phyloP scores from a whole-genome alignment of 2,888 invertebrate species.

The Parapristionchus giblindavisi region DNA sequence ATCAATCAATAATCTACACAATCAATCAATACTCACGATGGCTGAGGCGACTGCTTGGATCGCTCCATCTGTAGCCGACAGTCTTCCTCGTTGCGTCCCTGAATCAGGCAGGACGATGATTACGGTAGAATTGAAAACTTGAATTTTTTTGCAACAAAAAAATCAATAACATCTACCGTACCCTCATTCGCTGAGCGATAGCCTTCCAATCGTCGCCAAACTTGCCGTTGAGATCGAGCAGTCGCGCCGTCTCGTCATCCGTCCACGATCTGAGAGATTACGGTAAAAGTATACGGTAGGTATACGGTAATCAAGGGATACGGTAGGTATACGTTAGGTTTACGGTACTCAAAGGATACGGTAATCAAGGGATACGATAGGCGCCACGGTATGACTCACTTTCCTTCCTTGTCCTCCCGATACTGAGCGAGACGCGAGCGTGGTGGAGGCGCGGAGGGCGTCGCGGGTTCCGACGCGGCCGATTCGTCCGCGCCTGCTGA shows the following conservation, averaged over 20 bases:
- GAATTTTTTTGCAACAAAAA: neutral
- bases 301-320: too few relatives aligned
- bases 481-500: slow-evolving; percentile 3
- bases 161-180: neutral
- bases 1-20: too few relatives aligned
- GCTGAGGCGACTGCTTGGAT: slow-evolving; percentile 8
- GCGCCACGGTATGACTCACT: neutral
- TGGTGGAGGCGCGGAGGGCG: slow-evolving; percentile 2
- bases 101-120: too few relatives aligned
- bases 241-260: slow-evolving; percentile 32
- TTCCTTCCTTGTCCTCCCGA: slow-evolving; percentile 18
- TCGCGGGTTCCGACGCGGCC: neutral
- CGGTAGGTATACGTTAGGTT: too few relatives aligned
- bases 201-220: slow-evolving; percentile 21
- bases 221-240: slow-evolving; percentile 11
- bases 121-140: neutral
- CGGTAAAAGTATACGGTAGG: too few relatives aligned
- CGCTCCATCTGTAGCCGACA: slow-evolving; percentile 37
- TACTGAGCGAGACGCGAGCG: too few relatives aligned
- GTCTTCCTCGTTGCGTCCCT: slow-evolving; percentile 41
- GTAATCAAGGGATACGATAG: too few relatives aligned
- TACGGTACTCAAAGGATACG: too few relatives aligned
- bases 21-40: neutral
- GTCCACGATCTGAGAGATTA: slow-evolving; percentile 32
- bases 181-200: slow-evolving; percentile 14